Percentiles rank a stretch among this genome's conserved stretches.
Conservation (phyloP, 1,140 invertebrate species). For the Magallana angulata region DNA sequence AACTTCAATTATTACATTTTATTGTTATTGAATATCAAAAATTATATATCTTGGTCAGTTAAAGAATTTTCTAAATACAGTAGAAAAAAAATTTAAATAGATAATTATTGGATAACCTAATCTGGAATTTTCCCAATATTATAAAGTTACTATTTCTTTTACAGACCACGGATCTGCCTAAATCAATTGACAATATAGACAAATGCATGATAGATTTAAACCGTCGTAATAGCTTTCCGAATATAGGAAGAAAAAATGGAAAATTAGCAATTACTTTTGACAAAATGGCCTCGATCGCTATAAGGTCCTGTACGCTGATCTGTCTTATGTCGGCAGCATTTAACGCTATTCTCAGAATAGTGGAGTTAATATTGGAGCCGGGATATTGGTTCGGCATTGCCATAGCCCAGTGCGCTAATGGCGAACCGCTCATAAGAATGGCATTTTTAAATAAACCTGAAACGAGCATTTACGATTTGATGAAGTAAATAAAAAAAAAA, state of each 20-base stretch:
- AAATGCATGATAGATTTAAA: too few relatives aligned
- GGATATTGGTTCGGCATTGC: not conserved
- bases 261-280: not conserved
- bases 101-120: too few relatives aligned
- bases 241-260: not conserved
- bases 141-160: too few relatives aligned
- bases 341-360: not conserved
- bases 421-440: constrained; percentile 70
- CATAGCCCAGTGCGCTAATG: constrained; percentile 71
- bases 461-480: not conserved
- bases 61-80: too few relatives aligned
- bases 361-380: constrained; percentile 16
- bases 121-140: too few relatives aligned
- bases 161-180: too few relatives aligned
- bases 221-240: not conserved
- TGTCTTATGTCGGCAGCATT: not conserved
- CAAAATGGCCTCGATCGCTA: not conserved
- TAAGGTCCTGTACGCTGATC: not conserved
- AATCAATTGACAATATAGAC: too few relatives aligned
- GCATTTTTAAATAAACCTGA: constrained; percentile 67
- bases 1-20: too few relatives aligned
- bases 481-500: too few relatives aligned
- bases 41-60: too few relatives aligned
- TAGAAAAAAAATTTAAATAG: too few relatives aligned
- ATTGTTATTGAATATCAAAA: too few relatives aligned